Percentiles rank a stretch among this genome's conserved stretches.
These are phyloP conservation scores for Platyscapa corneri DNA, from an alignment of 1,140 invertebrate species.

Conservation along the genomic window DNA sequence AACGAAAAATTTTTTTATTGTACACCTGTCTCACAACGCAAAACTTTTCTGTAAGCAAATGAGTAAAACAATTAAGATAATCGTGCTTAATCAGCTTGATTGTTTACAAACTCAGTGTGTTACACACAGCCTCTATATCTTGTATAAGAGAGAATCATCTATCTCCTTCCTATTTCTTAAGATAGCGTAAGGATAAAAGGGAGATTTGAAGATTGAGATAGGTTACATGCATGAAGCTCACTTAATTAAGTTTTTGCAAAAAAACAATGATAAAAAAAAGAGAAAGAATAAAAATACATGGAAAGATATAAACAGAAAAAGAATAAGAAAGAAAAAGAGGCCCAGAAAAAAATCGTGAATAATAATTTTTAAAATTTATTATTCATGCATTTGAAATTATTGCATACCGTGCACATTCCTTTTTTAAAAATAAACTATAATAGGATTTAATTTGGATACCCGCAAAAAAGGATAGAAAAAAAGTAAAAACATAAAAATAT, in stretches of 20 bases:
- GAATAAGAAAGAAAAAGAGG: not conserved
- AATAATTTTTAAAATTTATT: not conserved
- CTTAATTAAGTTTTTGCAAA: constrained; percentile 2
- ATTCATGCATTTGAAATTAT: not conserved
- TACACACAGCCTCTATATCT: not conserved
- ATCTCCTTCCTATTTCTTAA: not conserved
- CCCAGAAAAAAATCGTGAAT: not conserved
- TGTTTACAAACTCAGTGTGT: not conserved
- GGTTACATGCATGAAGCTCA: not conserved
- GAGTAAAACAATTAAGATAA: constrained; percentile 5
- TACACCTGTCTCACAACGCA: not conserved
- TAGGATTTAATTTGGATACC: not conserved
- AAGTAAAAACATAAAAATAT: too few species aligned
- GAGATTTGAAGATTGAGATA: not conserved
- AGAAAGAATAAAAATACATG: not conserved
- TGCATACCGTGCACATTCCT: too few species aligned
- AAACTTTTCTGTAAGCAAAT: not conserved
- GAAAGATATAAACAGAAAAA: not conserved
- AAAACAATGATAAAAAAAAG: not conserved
- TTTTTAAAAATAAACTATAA: not conserved
- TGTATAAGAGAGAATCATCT: not conserved
- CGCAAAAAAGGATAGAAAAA: not conserved
- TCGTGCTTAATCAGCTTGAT: not conserved
- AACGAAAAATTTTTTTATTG: not conserved
- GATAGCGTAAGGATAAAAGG: not conserved